Evolutionary conservation across 2,888 invertebrate genomes (phyloP).

Genomic region (Pammene aurita): DNA sequence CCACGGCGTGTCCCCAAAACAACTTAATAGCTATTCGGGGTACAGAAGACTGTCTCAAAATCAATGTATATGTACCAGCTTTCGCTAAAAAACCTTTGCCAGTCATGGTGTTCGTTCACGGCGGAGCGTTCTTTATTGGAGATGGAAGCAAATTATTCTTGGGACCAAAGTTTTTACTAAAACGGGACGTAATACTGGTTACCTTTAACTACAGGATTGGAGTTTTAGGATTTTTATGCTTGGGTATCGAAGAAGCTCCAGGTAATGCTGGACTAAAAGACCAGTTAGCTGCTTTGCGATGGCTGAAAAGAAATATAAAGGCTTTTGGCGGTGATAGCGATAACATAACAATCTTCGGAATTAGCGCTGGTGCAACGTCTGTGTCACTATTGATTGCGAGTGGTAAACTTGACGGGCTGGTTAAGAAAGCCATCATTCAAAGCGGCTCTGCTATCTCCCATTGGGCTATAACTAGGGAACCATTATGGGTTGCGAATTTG

Average conservation of each 20-base stretch:
- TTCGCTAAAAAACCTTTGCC: constrained; percentile 54
- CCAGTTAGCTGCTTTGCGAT: constrained; percentile 70
- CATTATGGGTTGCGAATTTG: constrained; percentile 28
- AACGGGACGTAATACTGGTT: constrained; percentile 65
- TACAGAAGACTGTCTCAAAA: constrained; percentile 69
- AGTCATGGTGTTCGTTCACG: constrained; percentile 73
- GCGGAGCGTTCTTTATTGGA: constrained; percentile 65
- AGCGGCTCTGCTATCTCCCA: constrained; percentile 39
- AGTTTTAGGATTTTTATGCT: constrained; percentile 67
- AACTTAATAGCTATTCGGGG: constrained; percentile 49
- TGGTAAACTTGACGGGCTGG: constrained; percentile 33
- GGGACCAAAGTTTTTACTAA: constrained; percentile 68
- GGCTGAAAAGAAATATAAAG: constrained; percentile 70
- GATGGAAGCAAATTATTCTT: constrained; percentile 54
- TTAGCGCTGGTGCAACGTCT: constrained; percentile 69
- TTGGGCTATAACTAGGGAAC: constrained; percentile 27
- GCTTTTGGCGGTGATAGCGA: constrained; percentile 71
- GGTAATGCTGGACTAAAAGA: constrained; percentile 80
- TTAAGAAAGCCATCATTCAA: constrained; percentile 41
- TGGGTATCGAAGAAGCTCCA: constrained; percentile 68
- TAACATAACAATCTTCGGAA: constrained; percentile 74
- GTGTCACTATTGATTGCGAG: constrained; percentile 58
- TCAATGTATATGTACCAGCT: constrained; percentile 70
- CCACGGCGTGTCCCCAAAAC: constrained; percentile 59
- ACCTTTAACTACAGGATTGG: constrained; percentile 73